Conservation (phyloP, 2,113 vertebrate species). For the Pygoscelis adeliae region DNA sequence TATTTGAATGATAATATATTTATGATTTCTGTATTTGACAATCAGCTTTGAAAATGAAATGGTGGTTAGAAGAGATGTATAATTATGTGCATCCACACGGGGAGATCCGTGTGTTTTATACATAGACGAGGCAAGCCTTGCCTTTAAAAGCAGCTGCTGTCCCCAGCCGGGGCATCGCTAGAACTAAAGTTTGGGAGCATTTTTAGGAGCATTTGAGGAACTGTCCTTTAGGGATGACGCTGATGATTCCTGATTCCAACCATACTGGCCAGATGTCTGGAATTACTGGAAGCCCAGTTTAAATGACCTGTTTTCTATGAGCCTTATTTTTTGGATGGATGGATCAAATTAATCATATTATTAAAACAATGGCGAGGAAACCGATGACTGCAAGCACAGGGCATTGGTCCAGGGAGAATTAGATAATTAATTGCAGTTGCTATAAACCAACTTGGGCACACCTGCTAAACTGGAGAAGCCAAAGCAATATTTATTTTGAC, state of each 20-base stretch:
- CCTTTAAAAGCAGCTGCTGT: background rate
- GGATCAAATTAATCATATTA: slow-evolving; percentile 1
- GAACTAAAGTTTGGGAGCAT: background rate
- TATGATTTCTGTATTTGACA: background rate
- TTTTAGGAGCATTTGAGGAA: background rate
- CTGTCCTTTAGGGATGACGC: background rate
- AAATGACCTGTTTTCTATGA: background rate
- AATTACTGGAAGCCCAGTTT: background rate
- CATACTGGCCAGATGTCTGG: background rate
- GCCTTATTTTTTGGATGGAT: background rate
- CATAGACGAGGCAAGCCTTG: background rate
- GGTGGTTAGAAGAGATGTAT: background rate
- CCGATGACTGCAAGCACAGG: background rate
- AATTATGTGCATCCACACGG: background rate
- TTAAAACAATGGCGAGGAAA: background rate
- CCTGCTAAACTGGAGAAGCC: background rate
- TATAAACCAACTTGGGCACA: background rate
- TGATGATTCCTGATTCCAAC: background rate
- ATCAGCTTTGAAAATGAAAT: background rate
- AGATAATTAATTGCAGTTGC: slow-evolving; percentile 19
- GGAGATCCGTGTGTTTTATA: background rate
- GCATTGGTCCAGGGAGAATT: background rate
- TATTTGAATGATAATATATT: background rate
- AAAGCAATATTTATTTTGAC: slow-evolving; percentile 41
- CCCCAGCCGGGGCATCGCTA: accelerated